Conservation (phyloP, 2,113 vertebrate species). For the Upupa epops region DNA sequence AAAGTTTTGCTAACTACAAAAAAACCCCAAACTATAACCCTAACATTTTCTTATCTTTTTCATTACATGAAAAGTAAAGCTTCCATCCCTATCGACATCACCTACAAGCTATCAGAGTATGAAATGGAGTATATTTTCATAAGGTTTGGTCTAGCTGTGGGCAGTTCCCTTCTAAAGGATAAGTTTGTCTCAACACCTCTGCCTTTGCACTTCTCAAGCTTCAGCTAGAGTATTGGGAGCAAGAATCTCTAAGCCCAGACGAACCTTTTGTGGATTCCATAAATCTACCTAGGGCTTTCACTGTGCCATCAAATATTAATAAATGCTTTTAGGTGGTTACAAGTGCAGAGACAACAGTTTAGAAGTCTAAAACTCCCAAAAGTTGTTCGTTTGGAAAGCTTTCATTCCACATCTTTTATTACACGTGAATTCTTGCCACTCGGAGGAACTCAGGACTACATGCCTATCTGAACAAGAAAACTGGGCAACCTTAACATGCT, state of each 20-base stretch:
- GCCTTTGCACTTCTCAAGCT: not conserved
- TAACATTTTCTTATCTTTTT: not conserved
- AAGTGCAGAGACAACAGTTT: conserved; percentile 66
- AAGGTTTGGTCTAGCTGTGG: not conserved
- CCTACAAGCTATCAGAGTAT: not conserved
- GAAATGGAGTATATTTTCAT: not conserved
- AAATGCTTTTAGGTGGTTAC: conserved; percentile 66
- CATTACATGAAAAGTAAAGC: not conserved
- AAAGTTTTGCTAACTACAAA: not conserved
- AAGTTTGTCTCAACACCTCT: not conserved
- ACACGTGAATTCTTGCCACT: not conserved
- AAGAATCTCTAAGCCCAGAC: not conserved
- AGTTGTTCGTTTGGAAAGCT: not conserved
- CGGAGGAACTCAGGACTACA: not conserved
- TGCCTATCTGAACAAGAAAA: not conserved
- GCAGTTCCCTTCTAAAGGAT: not conserved
- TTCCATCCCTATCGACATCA: rapidly evolving
- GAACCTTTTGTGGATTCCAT: not conserved
- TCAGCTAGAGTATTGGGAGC: not conserved
- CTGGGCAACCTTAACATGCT: not conserved
- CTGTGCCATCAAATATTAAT: conserved; percentile 76
- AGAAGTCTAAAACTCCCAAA: conserved; percentile 25
- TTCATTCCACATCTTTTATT: not conserved
- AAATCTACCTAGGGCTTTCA: not conserved
- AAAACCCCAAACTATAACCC: not conserved